phyloP scores from a whole-genome alignment of 2,113 vertebrate genomes.

The Puffinus mauretanicus region DNA sequence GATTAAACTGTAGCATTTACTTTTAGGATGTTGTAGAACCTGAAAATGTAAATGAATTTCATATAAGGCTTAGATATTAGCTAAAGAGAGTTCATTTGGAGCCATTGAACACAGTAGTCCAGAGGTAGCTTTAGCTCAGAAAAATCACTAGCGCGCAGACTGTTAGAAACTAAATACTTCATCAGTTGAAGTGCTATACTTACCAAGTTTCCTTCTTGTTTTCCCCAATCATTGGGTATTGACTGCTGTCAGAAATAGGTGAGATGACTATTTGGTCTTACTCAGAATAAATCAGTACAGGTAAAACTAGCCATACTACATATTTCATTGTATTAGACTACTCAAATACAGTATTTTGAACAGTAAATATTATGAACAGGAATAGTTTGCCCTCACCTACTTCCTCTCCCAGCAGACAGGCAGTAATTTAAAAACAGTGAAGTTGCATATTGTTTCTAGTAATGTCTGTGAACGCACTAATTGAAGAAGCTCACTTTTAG shows the following conservation, averaged over 20 bases:
- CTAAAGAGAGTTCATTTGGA: neutral
- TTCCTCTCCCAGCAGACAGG: constrained; percentile 27
- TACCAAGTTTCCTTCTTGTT: neutral
- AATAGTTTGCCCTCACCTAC: neutral
- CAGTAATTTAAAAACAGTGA: constrained; percentile 37
- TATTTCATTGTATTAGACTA: constrained; percentile 13
- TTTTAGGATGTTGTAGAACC: neutral
- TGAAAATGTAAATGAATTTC: neutral
- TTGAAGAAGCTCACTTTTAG: constrained; percentile 62
- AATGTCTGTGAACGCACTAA: constrained; percentile 57
- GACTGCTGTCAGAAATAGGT: neutral
- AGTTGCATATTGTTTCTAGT: constrained; percentile 39
- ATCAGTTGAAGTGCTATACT: neutral
- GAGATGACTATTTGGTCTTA: neutral
- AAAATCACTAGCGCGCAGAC: neutral
- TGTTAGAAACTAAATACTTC: neutral
- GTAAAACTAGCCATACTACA: neutral
- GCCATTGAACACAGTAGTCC: neutral
- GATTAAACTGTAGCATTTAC: neutral
- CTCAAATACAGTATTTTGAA: constrained; percentile 2
- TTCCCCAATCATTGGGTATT: neutral
- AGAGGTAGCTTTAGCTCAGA: neutral
- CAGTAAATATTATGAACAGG: constrained; percentile 23
- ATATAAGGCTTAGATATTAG: neutral
- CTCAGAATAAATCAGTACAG: neutral